Percentiles rank a stretch among this genome's conserved stretches.
phyloP scores from a whole-genome alignment of 2,113 vertebrate genomes.

The Hippocampus guttulatus region DNA sequence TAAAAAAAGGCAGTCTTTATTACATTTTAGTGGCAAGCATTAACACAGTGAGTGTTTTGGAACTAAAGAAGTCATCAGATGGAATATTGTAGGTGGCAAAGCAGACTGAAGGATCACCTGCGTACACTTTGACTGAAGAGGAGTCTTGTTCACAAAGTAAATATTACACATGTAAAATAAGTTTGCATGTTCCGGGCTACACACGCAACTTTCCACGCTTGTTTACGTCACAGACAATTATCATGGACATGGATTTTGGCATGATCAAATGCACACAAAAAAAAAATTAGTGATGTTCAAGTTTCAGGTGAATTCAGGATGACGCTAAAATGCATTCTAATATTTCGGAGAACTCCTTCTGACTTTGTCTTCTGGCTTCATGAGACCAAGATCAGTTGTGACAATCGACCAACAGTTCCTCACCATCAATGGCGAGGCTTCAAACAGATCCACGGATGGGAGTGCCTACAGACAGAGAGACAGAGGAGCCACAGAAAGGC shows the following conservation, averaged over 20 bases:
- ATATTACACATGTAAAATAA: background rate
- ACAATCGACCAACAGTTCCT: no score
- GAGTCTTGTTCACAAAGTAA: conserved; percentile 2
- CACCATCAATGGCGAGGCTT: no score
- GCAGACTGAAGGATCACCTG: conserved; percentile 44
- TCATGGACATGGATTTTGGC: conserved; percentile 23
- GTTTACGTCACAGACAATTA: background rate
- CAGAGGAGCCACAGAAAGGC: no score
- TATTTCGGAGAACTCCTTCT: background rate
- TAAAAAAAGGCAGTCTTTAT: conserved; percentile 11
- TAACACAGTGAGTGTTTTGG: background rate
- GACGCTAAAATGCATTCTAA: background rate
- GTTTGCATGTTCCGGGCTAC: conserved; percentile 24
- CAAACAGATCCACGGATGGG: no score
- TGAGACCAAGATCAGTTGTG: no score
- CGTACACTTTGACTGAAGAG: conserved; percentile 24
- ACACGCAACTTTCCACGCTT: background rate
- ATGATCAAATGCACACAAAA: conserved; percentile 6
- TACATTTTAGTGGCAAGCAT: conserved; percentile 9
- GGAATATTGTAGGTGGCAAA: conserved; percentile 9
- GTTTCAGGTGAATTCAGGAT: background rate
- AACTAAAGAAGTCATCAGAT: background rate
- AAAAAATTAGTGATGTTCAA: no score
- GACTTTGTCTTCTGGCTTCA: background rate
- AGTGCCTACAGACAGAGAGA: no score